Percentiles rank a stretch among this genome's conserved stretches.
phyloP scores from a whole-genome alignment of 1,140 invertebrate genomes.

The Sitophilus oryzae region DNA sequence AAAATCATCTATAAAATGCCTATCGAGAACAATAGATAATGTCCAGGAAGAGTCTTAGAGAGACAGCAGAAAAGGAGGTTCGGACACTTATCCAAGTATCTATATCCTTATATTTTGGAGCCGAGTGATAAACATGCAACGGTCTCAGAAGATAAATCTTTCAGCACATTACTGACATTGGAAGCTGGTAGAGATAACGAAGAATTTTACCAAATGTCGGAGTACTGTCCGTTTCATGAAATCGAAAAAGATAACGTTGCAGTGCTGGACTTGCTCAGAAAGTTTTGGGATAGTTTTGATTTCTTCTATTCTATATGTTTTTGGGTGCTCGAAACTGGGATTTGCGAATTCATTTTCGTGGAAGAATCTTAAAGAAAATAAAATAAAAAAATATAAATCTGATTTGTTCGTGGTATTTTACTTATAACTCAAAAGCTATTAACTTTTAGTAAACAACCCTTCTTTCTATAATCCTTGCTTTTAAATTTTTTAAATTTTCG shows the following conservation, averaged over 20 bases:
- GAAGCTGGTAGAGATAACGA: constrained; percentile 19
- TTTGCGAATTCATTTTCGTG: too few relatives aligned
- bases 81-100: constrained; percentile 28
- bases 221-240: constrained; percentile 25
- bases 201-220: constrained; percentile 20
- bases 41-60: background rate
- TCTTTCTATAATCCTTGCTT: too few relatives aligned
- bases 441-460: too few relatives aligned
- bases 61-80: constrained; percentile 14
- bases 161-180: constrained; percentile 22
- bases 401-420: too few relatives aligned
- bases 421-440: too few relatives aligned
- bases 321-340: too few relatives aligned
- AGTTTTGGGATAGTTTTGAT: too few relatives aligned
- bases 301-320: too few relatives aligned
- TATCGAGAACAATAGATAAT: constrained; percentile 5
- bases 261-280: constrained; percentile 23
- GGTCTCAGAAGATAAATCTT: constrained; percentile 21
- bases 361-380: too few relatives aligned
- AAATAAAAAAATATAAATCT: too few relatives aligned
- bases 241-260: constrained; percentile 23
- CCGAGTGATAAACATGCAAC: constrained; percentile 3
- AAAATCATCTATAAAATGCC: constrained; percentile 1
- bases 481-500: too few relatives aligned
- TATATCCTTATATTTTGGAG: constrained; percentile 23